Base-by-base conservation (phyloP, 1,140 invertebrate species). In the Centruroides sculpturatus region DNA sequence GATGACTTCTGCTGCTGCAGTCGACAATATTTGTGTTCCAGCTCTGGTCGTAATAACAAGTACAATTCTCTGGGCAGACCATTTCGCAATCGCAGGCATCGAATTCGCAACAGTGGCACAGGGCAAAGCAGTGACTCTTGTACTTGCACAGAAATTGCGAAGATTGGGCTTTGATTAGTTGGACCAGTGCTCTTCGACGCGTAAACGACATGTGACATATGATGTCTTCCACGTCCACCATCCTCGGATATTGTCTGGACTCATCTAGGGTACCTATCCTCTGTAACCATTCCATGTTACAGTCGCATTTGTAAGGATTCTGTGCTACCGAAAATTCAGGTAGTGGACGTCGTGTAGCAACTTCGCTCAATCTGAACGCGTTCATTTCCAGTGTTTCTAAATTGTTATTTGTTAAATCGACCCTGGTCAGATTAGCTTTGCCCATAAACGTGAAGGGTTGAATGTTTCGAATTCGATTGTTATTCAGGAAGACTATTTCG, bases 51-150 rank as follows among this genome's bases (percentile, higher is more conserved):
- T 93, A 89, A 78, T 91, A 94, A 70, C 91, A 94, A 13, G 87
- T 89, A 75, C 91, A 95, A 73, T 93, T 92, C 52, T 82, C 84
- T 12, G 91, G 91, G 72, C 91, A 95, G 56, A 86, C 92, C 89
- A 92, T 92, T 80, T 92, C 87, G 76, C 89, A 93, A 77, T 92
- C 89, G 77, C 91, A 94, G 56, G 90, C 89, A 72, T 92, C 89
- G 73, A 92, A 93, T 73, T 92, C 90, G 74, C 91, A 95, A 77
- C 91, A 94, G 71, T 93, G 89, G 69, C 91, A 93, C 50, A 92
- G 78, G 4, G 88, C 84, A 72, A 92, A 93, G 76, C 91, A 95
- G 70, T 93, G 91, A 8, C 87, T 87, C 73, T 90, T 87, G 75
- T 95, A 94, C 54, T 83, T 83, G 77, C 91, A 95, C 55, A 94